Percentiles rank a stretch among this genome's conserved stretches.
Conservation (phyloP, 2,113 vertebrate species). For the Nothoprocta pentlandii region DNA sequence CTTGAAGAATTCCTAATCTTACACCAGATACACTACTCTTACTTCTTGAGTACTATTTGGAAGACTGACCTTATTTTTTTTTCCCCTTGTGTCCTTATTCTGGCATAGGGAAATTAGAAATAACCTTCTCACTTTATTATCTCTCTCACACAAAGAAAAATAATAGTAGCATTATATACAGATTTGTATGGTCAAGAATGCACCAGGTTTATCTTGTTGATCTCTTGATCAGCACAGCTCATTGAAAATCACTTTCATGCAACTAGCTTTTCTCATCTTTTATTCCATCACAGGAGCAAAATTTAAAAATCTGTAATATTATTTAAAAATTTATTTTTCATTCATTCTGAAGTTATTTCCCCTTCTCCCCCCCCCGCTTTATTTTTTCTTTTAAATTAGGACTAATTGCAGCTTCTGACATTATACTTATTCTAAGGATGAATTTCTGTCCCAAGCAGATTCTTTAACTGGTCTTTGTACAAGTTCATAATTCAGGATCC, state of each 20-base stretch:
- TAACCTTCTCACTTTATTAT: not conserved
- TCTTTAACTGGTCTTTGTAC: not conserved
- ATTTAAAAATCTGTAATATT: not conserved
- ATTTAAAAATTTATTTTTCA: not conserved
- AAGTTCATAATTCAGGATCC: not conserved
- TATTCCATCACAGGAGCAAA: not conserved
- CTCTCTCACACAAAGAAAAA: not conserved
- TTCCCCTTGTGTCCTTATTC: not conserved
- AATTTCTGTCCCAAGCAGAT: not conserved
- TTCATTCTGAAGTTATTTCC: not conserved
- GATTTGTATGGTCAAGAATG: not conserved
- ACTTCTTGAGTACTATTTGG: not conserved
- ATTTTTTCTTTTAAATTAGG: not conserved
- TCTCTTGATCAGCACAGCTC: not conserved
- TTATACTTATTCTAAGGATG: not conserved
- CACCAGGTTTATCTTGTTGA: not conserved
- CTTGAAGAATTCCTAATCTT: slow-evolving; percentile 14
- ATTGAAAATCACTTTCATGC: not conserved
- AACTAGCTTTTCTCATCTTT: not conserved
- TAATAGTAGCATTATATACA: not conserved
- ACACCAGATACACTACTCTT: not conserved
- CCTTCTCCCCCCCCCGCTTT: not conserved
- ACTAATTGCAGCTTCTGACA: not conserved
- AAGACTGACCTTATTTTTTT: not conserved
- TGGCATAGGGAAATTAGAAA: not conserved